phyloP scores from a whole-genome alignment of 2,113 vertebrate genomes.

The Rhagologus leucostigma region DNA sequence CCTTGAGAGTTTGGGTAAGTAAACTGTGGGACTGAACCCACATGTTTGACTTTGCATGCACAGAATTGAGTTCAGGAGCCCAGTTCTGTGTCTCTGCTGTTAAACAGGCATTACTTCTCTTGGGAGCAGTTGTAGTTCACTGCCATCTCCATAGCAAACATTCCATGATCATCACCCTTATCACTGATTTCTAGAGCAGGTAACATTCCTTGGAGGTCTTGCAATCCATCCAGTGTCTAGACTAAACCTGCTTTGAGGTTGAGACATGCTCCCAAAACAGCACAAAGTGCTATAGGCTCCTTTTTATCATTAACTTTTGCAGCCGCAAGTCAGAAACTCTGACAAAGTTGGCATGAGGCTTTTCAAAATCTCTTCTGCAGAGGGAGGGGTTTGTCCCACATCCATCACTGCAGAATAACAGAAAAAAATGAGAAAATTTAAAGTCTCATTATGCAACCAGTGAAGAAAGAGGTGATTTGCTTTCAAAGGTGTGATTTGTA shows the following conservation, averaged over 20 bases:
- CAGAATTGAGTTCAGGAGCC: not conserved
- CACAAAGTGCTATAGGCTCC: not conserved
- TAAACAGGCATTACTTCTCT: not conserved
- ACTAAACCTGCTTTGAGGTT: not conserved
- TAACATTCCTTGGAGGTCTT: not conserved
- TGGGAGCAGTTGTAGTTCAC: not conserved
- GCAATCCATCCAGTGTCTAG: not conserved
- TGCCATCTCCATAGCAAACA: not conserved
- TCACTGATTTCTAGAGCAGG: not conserved
- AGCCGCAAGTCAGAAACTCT: not conserved
- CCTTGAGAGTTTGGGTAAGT: not conserved
- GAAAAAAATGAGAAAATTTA: not conserved
- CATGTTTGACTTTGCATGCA: not conserved
- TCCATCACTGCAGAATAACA: not conserved
- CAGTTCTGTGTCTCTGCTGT: not conserved
- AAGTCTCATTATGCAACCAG: not conserved
- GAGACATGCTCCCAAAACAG: not conserved
- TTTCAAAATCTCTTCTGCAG: not conserved
- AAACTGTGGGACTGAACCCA: not conserved
- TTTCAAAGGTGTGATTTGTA: not conserved
- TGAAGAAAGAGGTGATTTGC: not conserved
- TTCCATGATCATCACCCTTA: not conserved
- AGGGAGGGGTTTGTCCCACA: not conserved
- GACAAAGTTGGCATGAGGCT: not conserved
- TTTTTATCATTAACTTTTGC: not conserved